phyloP scores from a whole-genome alignment of 2,797 vertebrate species.

The Delichon dasypus region DNA sequence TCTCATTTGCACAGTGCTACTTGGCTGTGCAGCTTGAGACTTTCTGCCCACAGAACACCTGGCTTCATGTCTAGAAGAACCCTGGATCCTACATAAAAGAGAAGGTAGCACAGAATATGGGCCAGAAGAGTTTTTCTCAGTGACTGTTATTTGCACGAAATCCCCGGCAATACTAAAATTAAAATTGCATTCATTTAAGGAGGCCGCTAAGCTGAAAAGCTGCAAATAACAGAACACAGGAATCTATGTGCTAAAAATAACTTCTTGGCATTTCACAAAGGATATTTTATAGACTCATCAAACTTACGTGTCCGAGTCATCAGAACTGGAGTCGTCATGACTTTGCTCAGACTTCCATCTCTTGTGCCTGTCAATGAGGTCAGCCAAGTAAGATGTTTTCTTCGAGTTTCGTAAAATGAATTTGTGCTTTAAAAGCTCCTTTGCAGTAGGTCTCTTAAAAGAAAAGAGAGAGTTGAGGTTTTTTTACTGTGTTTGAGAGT shows the following conservation, averaged over 20 bases:
- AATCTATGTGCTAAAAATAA: background rate
- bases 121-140: background rate
- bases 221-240: background rate
- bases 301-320: constrained; percentile 92
- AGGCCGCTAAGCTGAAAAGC: background rate
- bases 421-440: constrained; percentile 97
- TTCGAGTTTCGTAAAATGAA: constrained; percentile 94
- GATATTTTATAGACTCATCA: background rate
- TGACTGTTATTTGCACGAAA: background rate
- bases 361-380: constrained; percentile 97
- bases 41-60: background rate
- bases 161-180: background rate
- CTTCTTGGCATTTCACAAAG: background rate
- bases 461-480: background rate
- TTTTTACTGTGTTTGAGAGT: background rate
- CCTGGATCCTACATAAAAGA: background rate
- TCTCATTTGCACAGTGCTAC: background rate
- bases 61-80: background rate
- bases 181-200: background rate
- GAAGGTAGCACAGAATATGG: background rate
- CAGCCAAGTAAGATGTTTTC: constrained; percentile 97
- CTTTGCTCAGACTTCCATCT: constrained; percentile 95
- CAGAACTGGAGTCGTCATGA: constrained; percentile 90
- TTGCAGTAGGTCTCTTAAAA: constrained; percentile 92
- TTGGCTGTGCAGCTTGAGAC: background rate